Evolutionary conservation across 2,797 vertebrate genomes (phyloP), one percentile per base, ranked within the genome.

Genomic region (Anabacerthia variegaticeps): DNA sequence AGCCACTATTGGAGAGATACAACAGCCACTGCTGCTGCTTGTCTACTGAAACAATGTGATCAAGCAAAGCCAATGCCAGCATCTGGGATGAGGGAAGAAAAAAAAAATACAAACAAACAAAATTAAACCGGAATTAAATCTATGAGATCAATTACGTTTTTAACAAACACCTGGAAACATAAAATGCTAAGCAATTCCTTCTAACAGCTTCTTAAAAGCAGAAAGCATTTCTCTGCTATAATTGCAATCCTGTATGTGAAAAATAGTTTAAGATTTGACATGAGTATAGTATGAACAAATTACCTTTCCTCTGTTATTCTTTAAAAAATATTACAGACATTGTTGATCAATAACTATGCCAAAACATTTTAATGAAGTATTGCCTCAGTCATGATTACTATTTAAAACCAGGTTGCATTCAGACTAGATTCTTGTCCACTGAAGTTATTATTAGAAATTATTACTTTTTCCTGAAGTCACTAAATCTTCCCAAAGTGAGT

Each of bases 11-110:
- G 43, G 98, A 99, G 41, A 99, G 93, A 65, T 99, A 99, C 44
- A 99, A 77, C 51, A 99, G 98, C 99, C 99, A 99, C 95, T 99
- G 99, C 74, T 98, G 98, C 98, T 99, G 99, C 59, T 98, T 98
- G 95, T 99, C 99, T 72, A 99, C 99, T 28, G 99, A 99, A 90
- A 99, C 98, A 84, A 99, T 99, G 9, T 99, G 98, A 97, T 99
- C 99, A n/a, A 99, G 98, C 32, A 98, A 97, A 0, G 99, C 99
- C 97, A 99, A 95, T 6, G 99, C 99, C 97, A 99, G 96, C 99
- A 99, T 99, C 99, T 99, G 96, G 14, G 59, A 58, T 11, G 10
- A 37, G 27, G 39, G 4, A 46, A 67, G 49, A 20, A 62, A 6
- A n/a, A n/a, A 46, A 43, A 49, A 48, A 27, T 49, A 4, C 12